Conservation (phyloP, 2,888 invertebrate genomes). For the Isoperla grammatica region DNA sequence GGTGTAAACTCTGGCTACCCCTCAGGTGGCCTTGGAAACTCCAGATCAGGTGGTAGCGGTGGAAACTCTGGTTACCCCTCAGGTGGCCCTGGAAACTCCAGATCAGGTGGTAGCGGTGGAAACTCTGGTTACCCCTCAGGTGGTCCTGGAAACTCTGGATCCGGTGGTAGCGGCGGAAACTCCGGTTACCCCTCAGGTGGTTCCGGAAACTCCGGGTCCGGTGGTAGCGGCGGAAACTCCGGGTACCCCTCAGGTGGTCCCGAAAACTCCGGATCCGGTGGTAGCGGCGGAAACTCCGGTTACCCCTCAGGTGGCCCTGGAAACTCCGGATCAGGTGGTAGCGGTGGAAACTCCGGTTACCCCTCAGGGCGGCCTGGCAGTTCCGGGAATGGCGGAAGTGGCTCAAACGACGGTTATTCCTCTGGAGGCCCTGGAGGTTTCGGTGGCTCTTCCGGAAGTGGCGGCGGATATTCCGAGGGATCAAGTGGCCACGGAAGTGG, state of each 20-base stretch:
- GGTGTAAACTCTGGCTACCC: slow-evolving; percentile 16
- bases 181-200: slow-evolving; percentile 13
- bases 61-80: slow-evolving; percentile 11
- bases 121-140: slow-evolving; percentile 11
- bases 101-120: slow-evolving; percentile 17
- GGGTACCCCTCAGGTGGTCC: neutral
- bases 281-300: neutral
- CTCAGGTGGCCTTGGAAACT: slow-evolving; percentile 10
- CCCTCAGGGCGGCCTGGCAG: no score
- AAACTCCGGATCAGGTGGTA: neutral
- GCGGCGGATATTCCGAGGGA: slow-evolving; percentile 10
- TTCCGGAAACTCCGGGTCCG: neutral
- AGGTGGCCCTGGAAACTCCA: no score
- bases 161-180: slow-evolving; percentile 6
- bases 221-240: neutral
- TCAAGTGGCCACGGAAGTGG: slow-evolving; percentile 8
- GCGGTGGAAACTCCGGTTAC: neutral
- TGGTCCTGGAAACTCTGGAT: slow-evolving; percentile 19
- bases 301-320: neutral
- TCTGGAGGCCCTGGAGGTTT: no score
- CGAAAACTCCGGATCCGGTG: no score
- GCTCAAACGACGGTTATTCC: no score
- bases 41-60: neutral
- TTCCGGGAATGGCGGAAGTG: slow-evolving; percentile 11
- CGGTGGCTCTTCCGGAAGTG: neutral